These are phyloP conservation scores for Miniopterus natalensis DNA, from an alignment of 2,113 vertebrate species.

Conservation along the genomic window DNA sequence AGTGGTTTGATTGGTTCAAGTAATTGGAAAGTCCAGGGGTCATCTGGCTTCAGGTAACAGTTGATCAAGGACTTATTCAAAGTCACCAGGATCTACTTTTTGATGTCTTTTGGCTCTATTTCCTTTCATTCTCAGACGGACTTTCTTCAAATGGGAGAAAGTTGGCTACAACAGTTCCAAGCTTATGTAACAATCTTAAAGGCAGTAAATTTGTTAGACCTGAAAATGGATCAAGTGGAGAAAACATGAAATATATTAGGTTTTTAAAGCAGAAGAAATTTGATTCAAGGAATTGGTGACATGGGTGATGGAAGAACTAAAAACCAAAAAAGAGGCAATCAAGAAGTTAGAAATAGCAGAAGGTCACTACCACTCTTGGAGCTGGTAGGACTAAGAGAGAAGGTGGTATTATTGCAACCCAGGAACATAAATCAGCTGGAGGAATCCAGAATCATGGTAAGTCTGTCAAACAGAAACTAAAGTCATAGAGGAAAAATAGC, in stretches of 20 bases:
- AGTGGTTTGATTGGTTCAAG: neutral
- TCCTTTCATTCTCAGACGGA: neutral
- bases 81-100: neutral
- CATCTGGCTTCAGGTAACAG: neutral
- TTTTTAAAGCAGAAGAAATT: slow-evolving; percentile 13
- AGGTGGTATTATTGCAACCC: neutral
- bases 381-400: neutral
- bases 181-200: neutral
- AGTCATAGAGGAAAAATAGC: neutral
- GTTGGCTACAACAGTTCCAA: neutral
- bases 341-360: neutral
- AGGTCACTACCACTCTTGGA: neutral
- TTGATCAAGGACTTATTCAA: neutral
- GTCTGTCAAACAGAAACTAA: neutral
- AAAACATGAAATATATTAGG: neutral
- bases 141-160: slow-evolving; percentile 18
- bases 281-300: slow-evolving; percentile 34
- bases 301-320: neutral
- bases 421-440: neutral
- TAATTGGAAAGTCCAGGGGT: neutral
- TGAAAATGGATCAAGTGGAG: neutral
- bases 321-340: neutral
- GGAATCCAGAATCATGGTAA: neutral
- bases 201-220: neutral
- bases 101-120: neutral